Conservation (phyloP, 2,888 invertebrate genomes). For the Iselma pallidipennis region DNA sequence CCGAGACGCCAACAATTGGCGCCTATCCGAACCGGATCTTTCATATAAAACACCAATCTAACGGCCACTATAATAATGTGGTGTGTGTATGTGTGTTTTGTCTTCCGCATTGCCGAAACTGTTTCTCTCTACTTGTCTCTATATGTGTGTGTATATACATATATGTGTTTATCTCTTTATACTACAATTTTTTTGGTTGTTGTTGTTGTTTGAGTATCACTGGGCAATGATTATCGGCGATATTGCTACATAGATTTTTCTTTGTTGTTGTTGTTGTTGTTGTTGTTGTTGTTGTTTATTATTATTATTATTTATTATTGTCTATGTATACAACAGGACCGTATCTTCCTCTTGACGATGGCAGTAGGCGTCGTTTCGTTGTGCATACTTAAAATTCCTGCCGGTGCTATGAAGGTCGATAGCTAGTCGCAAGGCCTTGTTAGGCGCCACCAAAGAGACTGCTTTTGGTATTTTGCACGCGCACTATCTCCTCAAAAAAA, state of each 20-base stretch:
- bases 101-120: slow-evolving; percentile 20
- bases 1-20: slow-evolving; percentile 8
- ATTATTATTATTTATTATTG: not conserved
- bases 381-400: slow-evolving; percentile 23
- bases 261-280: not conserved
- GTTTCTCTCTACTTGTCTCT: not conserved
- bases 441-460: slow-evolving; percentile 24
- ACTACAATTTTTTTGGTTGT: not conserved
- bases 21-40: slow-evolving; percentile 16
- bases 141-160: no score
- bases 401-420: slow-evolving; percentile 25
- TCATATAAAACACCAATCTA: not conserved
- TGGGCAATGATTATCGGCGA: not conserved
- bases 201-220: not conserved
- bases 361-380: slow-evolving; percentile 20
- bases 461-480: not conserved
- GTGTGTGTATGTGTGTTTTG: slow-evolving; percentile 1
- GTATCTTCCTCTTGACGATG: slow-evolving; percentile 22
- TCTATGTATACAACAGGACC: slow-evolving; percentile 6
- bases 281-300: no score
- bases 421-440: slow-evolving; percentile 23
- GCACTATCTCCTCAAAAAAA: not conserved
- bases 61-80: not conserved
- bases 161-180: not conserved
- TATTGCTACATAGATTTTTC: not conserved